A percentile compares a stretch with the other conserved stretches of the same genome.
Evolutionary conservation across 2,113 vertebrate species (phyloP).

Genomic region (Excalfactoria chinensis): DNA sequence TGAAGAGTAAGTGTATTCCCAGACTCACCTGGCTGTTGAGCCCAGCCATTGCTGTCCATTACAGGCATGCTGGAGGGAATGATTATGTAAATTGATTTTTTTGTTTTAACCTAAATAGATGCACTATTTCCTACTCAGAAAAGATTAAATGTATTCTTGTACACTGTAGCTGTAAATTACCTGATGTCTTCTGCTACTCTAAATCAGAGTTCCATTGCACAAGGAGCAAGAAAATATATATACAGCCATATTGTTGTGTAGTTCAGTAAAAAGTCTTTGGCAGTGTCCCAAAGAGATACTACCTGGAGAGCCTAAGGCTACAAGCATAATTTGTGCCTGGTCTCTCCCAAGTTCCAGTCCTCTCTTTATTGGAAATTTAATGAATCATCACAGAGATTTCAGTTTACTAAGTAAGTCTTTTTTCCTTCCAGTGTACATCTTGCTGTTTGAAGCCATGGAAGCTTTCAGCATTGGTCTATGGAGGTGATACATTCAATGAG

Average conservation of each 20-base stretch:
- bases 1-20: neutral
- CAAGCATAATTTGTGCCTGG: neutral
- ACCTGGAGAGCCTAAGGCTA: neutral
- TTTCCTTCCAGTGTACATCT: neutral
- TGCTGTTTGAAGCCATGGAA: neutral
- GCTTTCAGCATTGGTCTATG: neutral
- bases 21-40: neutral
- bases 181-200: neutral
- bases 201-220: neutral
- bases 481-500: neutral
- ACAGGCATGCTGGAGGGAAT: neutral
- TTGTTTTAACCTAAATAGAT: neutral
- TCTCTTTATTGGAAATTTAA: neutral
- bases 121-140: neutral
- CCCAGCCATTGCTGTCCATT: neutral
- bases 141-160: neutral
- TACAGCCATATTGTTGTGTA: neutral
- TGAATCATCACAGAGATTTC: neutral
- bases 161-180: neutral
- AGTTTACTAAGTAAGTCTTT: neutral
- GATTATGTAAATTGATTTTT: neutral
- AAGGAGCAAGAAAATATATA: neutral
- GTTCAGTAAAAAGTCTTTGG: rapidly evolving
- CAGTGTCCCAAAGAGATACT: neutral
- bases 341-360: neutral